These are phyloP conservation scores for Cottoperca gobio DNA, from an alignment of 2,797 vertebrate genomes.

Conservation along the genomic window DNA sequence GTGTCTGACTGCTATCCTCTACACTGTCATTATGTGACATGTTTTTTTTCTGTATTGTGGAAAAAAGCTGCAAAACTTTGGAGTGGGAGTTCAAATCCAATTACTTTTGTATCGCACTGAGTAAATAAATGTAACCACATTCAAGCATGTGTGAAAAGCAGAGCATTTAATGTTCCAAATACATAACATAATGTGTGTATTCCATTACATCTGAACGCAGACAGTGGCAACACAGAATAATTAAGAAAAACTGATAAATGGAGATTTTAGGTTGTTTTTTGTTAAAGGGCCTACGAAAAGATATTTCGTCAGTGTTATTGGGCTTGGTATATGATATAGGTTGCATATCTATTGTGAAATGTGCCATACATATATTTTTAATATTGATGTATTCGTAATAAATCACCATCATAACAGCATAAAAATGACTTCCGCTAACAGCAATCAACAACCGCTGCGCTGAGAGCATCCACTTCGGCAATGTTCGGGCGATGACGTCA, in stretches of 20 bases:
- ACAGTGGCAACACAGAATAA: neutral
- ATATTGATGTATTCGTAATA: too few relatives aligned
- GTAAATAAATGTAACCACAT: constrained; percentile 8
- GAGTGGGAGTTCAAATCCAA: constrained; percentile 17
- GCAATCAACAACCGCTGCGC: too few relatives aligned
- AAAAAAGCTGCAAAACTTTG: constrained; percentile 7
- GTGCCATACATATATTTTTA: too few relatives aligned
- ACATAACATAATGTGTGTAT: constrained; percentile 6
- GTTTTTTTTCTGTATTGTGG: neutral
- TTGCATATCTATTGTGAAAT: too few relatives aligned
- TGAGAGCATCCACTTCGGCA: too few relatives aligned
- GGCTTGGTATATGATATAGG: too few relatives aligned
- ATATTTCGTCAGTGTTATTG: too few relatives aligned
- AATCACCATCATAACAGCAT: too few relatives aligned
- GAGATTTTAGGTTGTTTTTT: neutral
- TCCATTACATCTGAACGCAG: neutral
- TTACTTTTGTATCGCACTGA: constrained; percentile 11
- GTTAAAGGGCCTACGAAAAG: too few relatives aligned
- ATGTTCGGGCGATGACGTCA: too few relatives aligned
- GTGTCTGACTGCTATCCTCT: too few relatives aligned
- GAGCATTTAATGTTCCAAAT: constrained; percentile 3
- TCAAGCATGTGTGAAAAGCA: constrained; percentile 19
- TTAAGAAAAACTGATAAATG: neutral
- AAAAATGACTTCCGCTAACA: too few relatives aligned
- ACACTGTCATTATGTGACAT: neutral